Conservation (phyloP, 2,888 invertebrate genomes). For the Dorcus parallelipipedus region DNA sequence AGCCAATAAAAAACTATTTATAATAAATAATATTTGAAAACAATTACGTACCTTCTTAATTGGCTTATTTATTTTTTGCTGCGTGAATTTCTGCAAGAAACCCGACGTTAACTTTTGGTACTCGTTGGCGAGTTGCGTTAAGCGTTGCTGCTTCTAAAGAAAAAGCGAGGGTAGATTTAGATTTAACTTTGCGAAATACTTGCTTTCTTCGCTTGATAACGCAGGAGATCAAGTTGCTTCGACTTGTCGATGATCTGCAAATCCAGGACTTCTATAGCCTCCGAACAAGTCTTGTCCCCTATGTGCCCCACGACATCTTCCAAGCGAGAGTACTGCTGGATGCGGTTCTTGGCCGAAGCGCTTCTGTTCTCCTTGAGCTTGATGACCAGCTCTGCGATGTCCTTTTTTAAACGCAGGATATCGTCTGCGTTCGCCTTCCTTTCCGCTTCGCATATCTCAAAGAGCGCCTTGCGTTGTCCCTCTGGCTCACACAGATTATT, state of each 20-base stretch:
- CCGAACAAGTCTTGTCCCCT: conserved; percentile 50
- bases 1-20: not conserved
- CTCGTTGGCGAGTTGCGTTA: conserved; percentile 58
- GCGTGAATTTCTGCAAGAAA: conserved; percentile 51
- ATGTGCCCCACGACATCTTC: conserved; percentile 47
- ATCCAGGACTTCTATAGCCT: conserved; percentile 59
- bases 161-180: not conserved
- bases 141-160: conserved; percentile 53
- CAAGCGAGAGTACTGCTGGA: conserved; percentile 31
- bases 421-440: conserved; percentile 69
- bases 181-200: not conserved
- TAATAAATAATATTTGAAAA: no score
- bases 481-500: conserved; percentile 50
- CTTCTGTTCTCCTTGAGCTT: conserved; percentile 59
- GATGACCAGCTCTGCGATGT: conserved; percentile 62
- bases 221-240: conserved; percentile 70
- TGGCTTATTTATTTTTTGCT: conserved; percentile 52
- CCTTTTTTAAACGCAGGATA: conserved; percentile 69
- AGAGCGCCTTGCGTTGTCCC: conserved; percentile 80
- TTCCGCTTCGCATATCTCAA: conserved; percentile 75
- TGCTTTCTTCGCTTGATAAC: conserved; percentile 64
- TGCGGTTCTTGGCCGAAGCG: conserved; percentile 22
- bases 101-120: conserved; percentile 61
- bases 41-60: conserved; percentile 62
- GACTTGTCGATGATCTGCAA: conserved; percentile 67